Evolutionary conservation across 1,140 invertebrate genomes (phyloP).

Genomic region (Coenobita brevimanus): DNA sequence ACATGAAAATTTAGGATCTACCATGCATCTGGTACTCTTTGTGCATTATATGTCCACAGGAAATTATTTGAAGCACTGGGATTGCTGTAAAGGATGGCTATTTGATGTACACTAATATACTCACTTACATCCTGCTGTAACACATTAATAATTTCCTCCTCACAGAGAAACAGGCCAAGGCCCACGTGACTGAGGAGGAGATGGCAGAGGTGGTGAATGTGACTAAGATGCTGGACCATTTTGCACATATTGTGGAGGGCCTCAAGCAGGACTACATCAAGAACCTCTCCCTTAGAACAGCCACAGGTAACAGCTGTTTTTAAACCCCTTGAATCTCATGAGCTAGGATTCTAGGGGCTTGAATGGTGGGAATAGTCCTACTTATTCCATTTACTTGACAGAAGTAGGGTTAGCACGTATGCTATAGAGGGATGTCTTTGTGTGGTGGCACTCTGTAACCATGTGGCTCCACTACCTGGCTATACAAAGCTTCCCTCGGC

Average conservation of each 20-base stretch:
- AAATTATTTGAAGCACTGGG: too few relatives aligned
- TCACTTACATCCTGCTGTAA: not conserved
- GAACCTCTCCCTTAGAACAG: conserved; percentile 77
- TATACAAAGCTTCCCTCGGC: too few relatives aligned
- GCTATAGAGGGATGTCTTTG: too few relatives aligned
- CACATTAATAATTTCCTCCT: not conserved
- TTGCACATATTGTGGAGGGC: conserved; percentile 80
- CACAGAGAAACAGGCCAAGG: conserved; percentile 74
- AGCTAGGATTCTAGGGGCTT: too few relatives aligned
- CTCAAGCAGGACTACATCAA: conserved; percentile 87
- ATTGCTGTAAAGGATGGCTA: not conserved
- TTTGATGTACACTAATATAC: not conserved
- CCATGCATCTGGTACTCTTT: too few relatives aligned
- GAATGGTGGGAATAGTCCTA: too few relatives aligned
- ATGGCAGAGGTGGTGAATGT: conserved; percentile 82
- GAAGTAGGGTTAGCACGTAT: too few relatives aligned
- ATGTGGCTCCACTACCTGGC: too few relatives aligned
- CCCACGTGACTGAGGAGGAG: conserved; percentile 75
- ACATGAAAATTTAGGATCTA: too few relatives aligned
- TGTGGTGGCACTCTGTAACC: too few relatives aligned
- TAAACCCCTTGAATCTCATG: not conserved
- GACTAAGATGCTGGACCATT: conserved; percentile 79
- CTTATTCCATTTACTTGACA: too few relatives aligned
- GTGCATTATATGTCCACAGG: too few relatives aligned
- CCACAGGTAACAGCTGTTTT: conserved; percentile 74